Conservation (phyloP, 2,888 invertebrate species). For the Prenolepis imparis region DNA sequence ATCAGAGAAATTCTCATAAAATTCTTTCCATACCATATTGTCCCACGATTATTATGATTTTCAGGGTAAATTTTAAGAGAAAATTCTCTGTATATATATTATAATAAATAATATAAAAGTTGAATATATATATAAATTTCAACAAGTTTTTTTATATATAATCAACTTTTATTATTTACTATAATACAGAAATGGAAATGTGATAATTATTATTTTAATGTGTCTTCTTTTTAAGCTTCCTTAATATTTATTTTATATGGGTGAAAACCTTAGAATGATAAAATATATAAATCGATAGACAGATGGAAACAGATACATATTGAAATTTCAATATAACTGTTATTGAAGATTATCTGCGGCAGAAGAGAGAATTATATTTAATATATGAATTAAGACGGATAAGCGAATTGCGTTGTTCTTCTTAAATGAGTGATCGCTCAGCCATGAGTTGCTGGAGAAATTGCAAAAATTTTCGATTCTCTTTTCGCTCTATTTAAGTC, state of each 20-base stretch:
- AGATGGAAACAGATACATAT: constrained; percentile 12
- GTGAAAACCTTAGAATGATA: neutral
- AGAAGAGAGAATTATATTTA: neutral
- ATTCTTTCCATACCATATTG: too few relatives aligned
- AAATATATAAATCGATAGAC: neutral
- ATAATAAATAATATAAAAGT: too few relatives aligned
- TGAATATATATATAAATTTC: neutral
- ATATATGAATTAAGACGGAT: constrained; percentile 34
- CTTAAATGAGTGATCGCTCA: constrained; percentile 45
- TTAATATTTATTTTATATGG: neutral
- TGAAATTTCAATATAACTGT: constrained; percentile 27
- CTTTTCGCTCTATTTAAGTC: constrained; percentile 43
- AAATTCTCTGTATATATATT: too few relatives aligned
- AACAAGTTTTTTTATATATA: neutral
- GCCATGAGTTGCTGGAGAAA: constrained; percentile 29
- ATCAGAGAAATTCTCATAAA: too few relatives aligned
- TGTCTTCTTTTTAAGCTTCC: neutral
- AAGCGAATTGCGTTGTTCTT: constrained; percentile 4
- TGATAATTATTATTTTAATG: neutral
- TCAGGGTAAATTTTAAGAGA: too few relatives aligned
- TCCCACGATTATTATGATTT: too few relatives aligned
- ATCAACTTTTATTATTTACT: neutral
- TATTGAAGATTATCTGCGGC: constrained; percentile 16
- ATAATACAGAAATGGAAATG: too few relatives aligned
- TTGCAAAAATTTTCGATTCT: constrained; percentile 37